Base-by-base conservation (phyloP, 35 echinoderm and acorn worm genomes). In the Heliocidaris erythrogramma region DNA sequence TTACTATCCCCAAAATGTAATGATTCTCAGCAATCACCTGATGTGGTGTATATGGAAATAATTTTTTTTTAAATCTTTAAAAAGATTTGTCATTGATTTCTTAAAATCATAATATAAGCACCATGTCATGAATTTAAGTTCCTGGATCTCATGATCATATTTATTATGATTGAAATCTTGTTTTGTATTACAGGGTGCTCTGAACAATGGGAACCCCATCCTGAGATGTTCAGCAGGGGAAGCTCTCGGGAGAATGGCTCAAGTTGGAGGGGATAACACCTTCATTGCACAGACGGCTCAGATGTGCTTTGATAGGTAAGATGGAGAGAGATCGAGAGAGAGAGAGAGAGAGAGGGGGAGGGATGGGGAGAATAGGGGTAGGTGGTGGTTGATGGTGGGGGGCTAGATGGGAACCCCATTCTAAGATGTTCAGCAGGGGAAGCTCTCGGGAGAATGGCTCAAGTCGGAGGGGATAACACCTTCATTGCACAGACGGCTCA, bases 401-500 rank as follows among this genome's bases (percentile, higher is more conserved):
- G 35, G 35, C n/a, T n/a, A n/a, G n/a, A 99, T 97, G 91, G 95
- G 13, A 99, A 99, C 86, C 92, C 98, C 48, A 99, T 99, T 86
- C 86, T 99, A 30, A 94, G 98, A 24, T 99, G 98, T 94, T 97
- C 98, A 16, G 98, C 98, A 69, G 98, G 98, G 50, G 98, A 99
- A 85, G 98, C 98, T 49, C 31, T 99, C 48, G 98, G 98, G 16
- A 97, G 98, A 88, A 99, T 99, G 98, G 98, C 97, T 30, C 98
- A 99, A 90, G 97, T 99, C 27, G 97, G 97, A 31, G 98, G 97
- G 16, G 98, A 99, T 60, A 99, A 95, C 27, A 95, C 97, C 13
- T 99, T 99, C 94, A 99, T 99, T 71, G 98, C 98, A 49, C 98
- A 99, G 93, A 99, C 98, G 32, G 98, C 98, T 85, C 98, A 99